Percentiles rank a stretch among this genome's conserved stretches.
These are phyloP conservation scores for Drosophila mimetica DNA, from an alignment of 2,888 invertebrate genomes.

Conservation along the genomic window DNA sequence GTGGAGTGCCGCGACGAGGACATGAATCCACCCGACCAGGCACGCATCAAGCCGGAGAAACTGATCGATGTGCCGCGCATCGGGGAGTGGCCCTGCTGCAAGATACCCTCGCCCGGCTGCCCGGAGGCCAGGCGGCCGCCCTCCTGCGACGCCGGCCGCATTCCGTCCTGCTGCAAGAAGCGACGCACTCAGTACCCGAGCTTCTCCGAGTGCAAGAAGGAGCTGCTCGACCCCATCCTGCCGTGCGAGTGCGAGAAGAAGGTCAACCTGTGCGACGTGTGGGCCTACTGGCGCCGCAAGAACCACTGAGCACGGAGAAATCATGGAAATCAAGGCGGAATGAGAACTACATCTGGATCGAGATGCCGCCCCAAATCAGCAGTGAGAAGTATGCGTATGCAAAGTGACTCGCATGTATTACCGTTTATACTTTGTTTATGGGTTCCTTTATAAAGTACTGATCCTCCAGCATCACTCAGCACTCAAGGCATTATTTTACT, in stretches of 20 bases:
- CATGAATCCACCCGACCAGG: not conserved
- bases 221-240: not conserved
- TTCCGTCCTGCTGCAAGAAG: constrained; percentile 42
- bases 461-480: not conserved
- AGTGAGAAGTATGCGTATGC: not conserved
- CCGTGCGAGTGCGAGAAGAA: constrained; percentile 39
- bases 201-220: constrained; percentile 53
- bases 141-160: not conserved
- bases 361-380: not conserved
- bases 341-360: not conserved
- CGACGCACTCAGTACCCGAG: constrained; percentile 37
- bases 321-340: not conserved
- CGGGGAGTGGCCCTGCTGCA: constrained; percentile 41
- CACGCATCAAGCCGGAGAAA: constrained; percentile 1
- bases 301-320: not conserved
- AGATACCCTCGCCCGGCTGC: constrained; percentile 22
- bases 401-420: constrained; percentile 1
- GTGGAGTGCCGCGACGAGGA: constrained; percentile 12
- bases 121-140: not conserved
- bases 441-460: not conserved
- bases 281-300: constrained; percentile 24
- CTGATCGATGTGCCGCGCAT: constrained; percentile 4
- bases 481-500: not conserved
- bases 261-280: constrained; percentile 42
- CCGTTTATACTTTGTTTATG: not conserved